phyloP scores from a whole-genome alignment of 2,888 invertebrate species.

The Drosophila monieri region DNA sequence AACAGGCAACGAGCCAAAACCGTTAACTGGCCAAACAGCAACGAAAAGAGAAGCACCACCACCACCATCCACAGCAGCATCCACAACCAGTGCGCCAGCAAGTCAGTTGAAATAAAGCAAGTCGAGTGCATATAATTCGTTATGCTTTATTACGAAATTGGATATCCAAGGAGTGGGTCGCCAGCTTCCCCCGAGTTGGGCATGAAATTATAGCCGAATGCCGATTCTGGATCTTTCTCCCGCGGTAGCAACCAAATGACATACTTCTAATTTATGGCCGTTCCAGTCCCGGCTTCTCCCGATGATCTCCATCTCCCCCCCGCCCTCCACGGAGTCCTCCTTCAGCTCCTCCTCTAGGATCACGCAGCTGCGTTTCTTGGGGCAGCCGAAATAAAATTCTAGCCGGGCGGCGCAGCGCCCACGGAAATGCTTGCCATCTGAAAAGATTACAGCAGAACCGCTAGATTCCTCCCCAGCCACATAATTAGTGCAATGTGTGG shows the following conservation, averaged over 20 bases:
- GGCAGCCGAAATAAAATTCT: constrained; percentile 27
- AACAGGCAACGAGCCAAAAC: constrained; percentile 63
- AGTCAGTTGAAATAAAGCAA: constrained; percentile 69
- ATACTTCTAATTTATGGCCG: constrained; percentile 77
- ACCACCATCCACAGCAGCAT: background rate
- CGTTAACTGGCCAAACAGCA: constrained; percentile 66
- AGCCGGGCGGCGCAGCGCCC: constrained; percentile 48
- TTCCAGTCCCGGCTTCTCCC: constrained; percentile 35
- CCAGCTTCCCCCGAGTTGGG: constrained; percentile 41
- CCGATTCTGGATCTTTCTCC: constrained; percentile 51
- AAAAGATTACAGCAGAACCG: constrained; percentile 63
- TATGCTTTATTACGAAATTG: constrained; percentile 79
- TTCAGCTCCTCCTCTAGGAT: constrained; percentile 1
- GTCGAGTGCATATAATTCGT: constrained; percentile 79
- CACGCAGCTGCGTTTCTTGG: constrained; percentile 21
- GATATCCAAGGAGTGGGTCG: constrained; percentile 67
- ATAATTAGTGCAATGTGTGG: constrained; percentile 76
- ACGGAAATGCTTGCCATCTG: constrained; percentile 59
- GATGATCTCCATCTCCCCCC: constrained; percentile 19
- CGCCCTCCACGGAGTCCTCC: background rate
- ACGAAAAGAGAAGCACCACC: constrained; percentile 7
- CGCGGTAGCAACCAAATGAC: constrained; percentile 73
- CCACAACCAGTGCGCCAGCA: constrained; percentile 20
- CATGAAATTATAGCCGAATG: constrained; percentile 63
- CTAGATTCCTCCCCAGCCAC: constrained; percentile 51